phyloP scores from a whole-genome alignment of 1,140 invertebrate genomes.

The Ostrea edulis region DNA sequence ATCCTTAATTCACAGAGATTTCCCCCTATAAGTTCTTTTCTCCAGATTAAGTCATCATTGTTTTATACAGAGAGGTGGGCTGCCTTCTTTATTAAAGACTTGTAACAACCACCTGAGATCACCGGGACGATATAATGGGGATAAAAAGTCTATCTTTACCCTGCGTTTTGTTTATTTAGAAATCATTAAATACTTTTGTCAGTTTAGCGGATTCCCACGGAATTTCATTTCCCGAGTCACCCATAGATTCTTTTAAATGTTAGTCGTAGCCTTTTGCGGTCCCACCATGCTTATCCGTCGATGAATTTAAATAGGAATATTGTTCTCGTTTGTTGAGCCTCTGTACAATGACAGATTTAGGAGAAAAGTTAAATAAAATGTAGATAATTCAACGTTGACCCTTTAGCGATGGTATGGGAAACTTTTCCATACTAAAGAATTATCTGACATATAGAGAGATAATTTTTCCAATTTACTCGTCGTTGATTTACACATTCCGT shows the following conservation, averaged over 20 bases:
- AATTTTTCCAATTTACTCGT: background rate
- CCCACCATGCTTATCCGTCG: background rate
- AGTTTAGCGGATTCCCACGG: conserved; percentile 35
- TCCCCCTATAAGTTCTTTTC: background rate
- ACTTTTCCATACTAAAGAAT: background rate
- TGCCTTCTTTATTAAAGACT: background rate
- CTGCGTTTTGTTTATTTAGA: conserved; percentile 24
- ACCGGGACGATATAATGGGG: background rate
- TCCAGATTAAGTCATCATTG: background rate
- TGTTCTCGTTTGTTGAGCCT: conserved; percentile 2
- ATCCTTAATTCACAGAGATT: conserved; percentile 12
- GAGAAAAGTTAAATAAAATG: conserved; percentile 25
- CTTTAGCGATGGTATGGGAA: conserved; percentile 4
- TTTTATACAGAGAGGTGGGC: background rate
- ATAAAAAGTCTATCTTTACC: conserved; percentile 33
- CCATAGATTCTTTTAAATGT: conserved; percentile 33
- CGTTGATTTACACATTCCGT: background rate
- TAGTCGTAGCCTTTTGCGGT: background rate
- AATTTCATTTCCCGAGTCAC: conserved; percentile 28
- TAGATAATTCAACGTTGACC: conserved; percentile 17
- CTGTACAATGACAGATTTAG: background rate
- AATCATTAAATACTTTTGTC: conserved; percentile 36
- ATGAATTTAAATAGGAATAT: conserved; percentile 38
- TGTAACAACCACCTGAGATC: background rate
- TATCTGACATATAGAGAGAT: background rate